These are phyloP conservation scores for Spisula subtruncata DNA, from an alignment of 2,888 invertebrate genomes.

Conservation along the genomic window DNA sequence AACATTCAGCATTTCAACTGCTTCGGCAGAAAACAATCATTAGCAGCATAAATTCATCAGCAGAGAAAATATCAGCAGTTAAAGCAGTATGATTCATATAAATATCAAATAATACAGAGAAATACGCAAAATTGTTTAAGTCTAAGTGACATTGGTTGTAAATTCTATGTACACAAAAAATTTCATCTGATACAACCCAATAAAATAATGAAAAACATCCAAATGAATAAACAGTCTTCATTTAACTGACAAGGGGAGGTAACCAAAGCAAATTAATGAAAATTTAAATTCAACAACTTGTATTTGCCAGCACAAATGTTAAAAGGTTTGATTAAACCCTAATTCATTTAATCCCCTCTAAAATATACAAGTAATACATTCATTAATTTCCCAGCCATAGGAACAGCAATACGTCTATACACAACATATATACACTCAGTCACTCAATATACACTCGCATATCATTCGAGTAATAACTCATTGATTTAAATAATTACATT, in stretches of 20 bases:
- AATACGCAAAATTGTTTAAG: neutral
- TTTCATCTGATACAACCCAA: neutral
- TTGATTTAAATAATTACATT: neutral
- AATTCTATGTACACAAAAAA: neutral
- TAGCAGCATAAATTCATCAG: neutral
- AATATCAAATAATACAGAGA: neutral
- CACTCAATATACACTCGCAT: neutral
- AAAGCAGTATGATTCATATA: neutral
- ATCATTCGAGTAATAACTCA: neutral
- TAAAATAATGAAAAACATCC: no score
- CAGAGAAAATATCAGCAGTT: neutral
- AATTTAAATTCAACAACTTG: constrained; percentile 6
- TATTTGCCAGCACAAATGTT: neutral
- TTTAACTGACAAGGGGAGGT: neutral
- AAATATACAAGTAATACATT: neutral
- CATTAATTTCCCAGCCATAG: neutral
- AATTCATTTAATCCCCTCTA: neutral
- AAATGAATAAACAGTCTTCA: neutral
- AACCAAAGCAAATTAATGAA: neutral
- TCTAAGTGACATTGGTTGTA: neutral
- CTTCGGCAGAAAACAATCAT: neutral
- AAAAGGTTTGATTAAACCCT: neutral
- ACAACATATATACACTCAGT: neutral
- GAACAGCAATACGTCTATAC: neutral
- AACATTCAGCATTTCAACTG: neutral